Conservation (phyloP, 2,113 vertebrate species). For the Tragelaphus strepsiceros region DNA sequence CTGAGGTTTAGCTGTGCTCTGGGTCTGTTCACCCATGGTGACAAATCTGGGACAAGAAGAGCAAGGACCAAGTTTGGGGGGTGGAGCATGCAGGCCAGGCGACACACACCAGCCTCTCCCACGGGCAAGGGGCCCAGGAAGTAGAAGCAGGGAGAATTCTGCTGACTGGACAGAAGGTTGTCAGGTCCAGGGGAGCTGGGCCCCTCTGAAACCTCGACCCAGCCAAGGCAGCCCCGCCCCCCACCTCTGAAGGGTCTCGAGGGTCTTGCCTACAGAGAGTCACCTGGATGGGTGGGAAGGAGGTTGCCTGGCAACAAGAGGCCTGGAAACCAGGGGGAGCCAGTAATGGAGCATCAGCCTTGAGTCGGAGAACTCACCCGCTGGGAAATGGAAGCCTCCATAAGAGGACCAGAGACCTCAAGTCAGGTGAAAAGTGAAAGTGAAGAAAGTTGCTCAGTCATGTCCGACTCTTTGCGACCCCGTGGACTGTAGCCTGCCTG, state of each 20-base stretch:
- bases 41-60: neutral
- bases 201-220: neutral
- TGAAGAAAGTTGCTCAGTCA: neutral
- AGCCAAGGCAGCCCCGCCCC: neutral
- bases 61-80: neutral
- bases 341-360: neutral
- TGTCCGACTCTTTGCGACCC: rapidly evolving
- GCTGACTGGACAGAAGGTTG: neutral
- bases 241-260: neutral
- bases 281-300: neutral
- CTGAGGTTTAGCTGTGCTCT: neutral
- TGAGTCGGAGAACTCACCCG: neutral
- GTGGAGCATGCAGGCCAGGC: neutral
- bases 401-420: neutral
- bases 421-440: neutral
- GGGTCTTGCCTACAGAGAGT: neutral
- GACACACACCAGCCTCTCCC: neutral
- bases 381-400: neutral
- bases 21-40: neutral
- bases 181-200: neutral
- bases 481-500: neutral
- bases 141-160: neutral
- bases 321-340: neutral
- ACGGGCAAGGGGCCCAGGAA: neutral
- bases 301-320: neutral